Base-by-base conservation (phyloP, 2,797 vertebrate species). In the Gymnopithys bicolor region DNA sequence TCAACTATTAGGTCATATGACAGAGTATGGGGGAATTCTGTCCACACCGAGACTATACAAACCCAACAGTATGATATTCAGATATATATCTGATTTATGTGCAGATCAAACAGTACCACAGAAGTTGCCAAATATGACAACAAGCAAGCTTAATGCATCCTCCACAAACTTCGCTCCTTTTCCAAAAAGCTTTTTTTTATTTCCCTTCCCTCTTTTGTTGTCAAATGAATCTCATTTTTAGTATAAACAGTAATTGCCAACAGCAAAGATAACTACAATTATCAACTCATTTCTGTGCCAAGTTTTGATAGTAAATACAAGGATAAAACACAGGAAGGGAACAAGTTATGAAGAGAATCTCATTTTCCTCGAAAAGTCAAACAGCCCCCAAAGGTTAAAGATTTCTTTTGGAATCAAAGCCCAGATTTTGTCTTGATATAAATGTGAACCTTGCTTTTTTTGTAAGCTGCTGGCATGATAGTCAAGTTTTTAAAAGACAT, bases 241-340 rank as follows among this genome's bases (percentile, higher is more conserved):
- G 23, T 58, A 51, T 58, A 88, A 92, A 90, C 39, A 25, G 79
- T 52, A 87, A 89, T 53, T 69, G 56, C 18, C 32, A 28, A 64
- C 17, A 78, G 70, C 68, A 91, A 84, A 32, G 49, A 43, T 56
- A 87, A 83, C 62, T 83, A 83, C 68, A 91, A 69, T 55, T 55
- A 80, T 30, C 48, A 68, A 35, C 17, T 76, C 8, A 49, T 78
- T 64, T 62, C 81, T 80, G 45, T 83, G 60, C 21, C 66, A 91
- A 52, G 45, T 93, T 94, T 89, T 92, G 60, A 70, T 49, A 73
- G 45, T 78, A 58, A 83, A 60, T 66, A 90, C 7, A 39, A 92
- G 55, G 70, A 88, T 80, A 80, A 69, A 91, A 45, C 21, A 67
- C 52, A 51, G 56, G 64, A 77, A 81, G 23, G 43, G 70, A 93